A percentile compares a stretch with the other conserved stretches of the same genome.
Conservation (phyloP, 2,888 invertebrate species). For the Hydrotaea diabolus region DNA sequence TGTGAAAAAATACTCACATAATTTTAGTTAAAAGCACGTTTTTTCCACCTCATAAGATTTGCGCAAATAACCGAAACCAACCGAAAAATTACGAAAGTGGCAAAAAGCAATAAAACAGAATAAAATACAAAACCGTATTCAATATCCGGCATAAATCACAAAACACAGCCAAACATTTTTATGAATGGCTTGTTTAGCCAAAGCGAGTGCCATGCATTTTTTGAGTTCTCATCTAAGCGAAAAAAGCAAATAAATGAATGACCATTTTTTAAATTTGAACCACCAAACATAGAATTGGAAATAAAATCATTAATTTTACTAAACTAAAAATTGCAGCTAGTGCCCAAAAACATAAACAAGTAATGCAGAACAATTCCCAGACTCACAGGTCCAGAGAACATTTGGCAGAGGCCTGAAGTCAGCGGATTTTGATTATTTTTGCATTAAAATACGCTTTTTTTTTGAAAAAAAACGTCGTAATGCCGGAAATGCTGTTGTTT, state of each 20-base stretch:
- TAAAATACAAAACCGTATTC: not conserved
- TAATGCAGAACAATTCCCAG: not conserved
- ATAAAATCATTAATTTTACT: constrained; percentile 52
- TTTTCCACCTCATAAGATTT: constrained; percentile 6
- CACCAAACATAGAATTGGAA: not conserved
- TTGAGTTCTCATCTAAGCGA: constrained; percentile 33
- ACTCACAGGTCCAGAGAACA: constrained; percentile 12
- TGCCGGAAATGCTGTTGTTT: constrained; percentile 51
- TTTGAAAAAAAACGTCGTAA: constrained; percentile 20
- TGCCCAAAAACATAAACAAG: constrained; percentile 27
- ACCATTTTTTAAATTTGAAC: not conserved
- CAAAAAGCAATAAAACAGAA: constrained; percentile 11
- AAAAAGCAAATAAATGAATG: not conserved
- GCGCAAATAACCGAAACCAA: not conserved
- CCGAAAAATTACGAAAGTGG: not conserved
- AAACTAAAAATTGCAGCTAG: constrained; percentile 6
- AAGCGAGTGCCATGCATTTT: constrained; percentile 15
- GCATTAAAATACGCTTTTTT: constrained; percentile 11
- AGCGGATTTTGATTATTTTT: constrained; percentile 26
- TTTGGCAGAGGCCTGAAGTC: no score
- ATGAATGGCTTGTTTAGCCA: not conserved
- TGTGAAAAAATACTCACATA: not conserved
- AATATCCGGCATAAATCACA: constrained; percentile 31
- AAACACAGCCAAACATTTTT: not conserved
- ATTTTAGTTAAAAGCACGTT: constrained; percentile 15